These are phyloP conservation scores for Clostera curtula DNA, from an alignment of 2,888 invertebrate species.

Conservation along the genomic window DNA sequence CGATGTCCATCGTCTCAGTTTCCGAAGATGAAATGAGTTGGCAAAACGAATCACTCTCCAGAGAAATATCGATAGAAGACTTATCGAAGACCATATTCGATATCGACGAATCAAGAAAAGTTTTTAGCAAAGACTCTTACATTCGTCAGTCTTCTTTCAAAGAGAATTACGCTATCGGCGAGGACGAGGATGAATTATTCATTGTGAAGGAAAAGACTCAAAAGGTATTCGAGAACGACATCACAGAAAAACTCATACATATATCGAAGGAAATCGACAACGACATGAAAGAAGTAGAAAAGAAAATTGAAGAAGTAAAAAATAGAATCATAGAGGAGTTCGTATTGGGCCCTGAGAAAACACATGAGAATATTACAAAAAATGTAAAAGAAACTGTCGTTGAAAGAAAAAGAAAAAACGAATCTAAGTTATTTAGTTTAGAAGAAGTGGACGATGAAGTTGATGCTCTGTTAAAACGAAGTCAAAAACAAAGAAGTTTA, in stretches of 20 bases:
- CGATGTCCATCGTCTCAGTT: constrained; percentile 79
- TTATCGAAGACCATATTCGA: constrained; percentile 70
- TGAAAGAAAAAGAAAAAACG: constrained; percentile 48
- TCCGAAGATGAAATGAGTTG: constrained; percentile 78
- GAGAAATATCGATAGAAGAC: constrained; percentile 76
- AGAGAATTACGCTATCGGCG: constrained; percentile 58
- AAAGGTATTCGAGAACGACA: constrained; percentile 63
- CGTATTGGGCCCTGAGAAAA: constrained; percentile 48
- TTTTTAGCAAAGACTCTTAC: constrained; percentile 66
- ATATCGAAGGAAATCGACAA: constrained; percentile 64
- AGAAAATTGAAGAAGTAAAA: constrained; percentile 52
- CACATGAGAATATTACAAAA: constrained; percentile 55
- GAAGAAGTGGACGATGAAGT: constrained; percentile 76
- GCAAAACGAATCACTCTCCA: constrained; percentile 69
- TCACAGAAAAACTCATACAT: constrained; percentile 62
- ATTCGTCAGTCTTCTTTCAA: constrained; percentile 63
- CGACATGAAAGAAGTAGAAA: constrained; percentile 43
- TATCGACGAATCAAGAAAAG: constrained; percentile 66
- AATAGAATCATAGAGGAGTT: constrained; percentile 63
- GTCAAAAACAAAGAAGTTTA: constrained; percentile 80
- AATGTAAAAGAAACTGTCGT: constrained; percentile 51
- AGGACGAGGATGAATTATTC: constrained; percentile 58
- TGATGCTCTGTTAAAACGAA: constrained; percentile 78
- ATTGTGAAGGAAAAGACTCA: constrained; percentile 57
- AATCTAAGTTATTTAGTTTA: constrained; percentile 43